Conservation (phyloP, 2,113 vertebrate species). For the Diphyllodes magnificus region DNA sequence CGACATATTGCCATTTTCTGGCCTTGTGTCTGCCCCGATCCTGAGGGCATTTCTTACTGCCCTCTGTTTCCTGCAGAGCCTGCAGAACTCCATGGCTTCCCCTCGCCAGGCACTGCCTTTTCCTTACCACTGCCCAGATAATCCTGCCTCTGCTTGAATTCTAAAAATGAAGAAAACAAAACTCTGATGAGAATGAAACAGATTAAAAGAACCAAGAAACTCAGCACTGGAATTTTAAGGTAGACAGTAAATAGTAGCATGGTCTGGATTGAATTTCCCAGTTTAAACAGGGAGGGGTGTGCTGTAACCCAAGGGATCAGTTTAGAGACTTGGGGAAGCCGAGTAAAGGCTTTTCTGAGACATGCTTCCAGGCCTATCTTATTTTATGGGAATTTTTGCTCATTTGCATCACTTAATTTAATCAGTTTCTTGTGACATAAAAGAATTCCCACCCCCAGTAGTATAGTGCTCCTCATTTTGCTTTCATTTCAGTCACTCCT, state of each 20-base stretch:
- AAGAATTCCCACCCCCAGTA: not conserved
- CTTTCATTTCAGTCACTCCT: not conserved
- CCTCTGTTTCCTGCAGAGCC: not conserved
- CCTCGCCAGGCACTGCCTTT: not conserved
- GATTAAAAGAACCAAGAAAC: not conserved
- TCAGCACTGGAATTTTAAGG: not conserved
- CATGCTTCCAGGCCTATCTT: not conserved
- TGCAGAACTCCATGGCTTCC: not conserved
- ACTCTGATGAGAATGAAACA: not conserved
- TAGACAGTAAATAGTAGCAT: not conserved
- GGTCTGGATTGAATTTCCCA: not conserved
- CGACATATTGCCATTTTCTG: not conserved
- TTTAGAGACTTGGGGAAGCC: not conserved
- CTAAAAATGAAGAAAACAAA: not conserved
- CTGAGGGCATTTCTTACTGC: not conserved
- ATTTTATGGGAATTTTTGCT: not conserved
- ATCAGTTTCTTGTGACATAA: not conserved
- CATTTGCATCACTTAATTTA: not conserved
- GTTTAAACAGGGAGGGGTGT: rapidly evolving
- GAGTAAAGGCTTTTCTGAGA: not conserved
- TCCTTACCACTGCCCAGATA: not conserved
- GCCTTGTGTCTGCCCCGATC: not conserved
- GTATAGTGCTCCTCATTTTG: not conserved
- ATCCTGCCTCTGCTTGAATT: not conserved
- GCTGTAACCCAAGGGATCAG: not conserved